Base-by-base conservation (phyloP, 2,888 invertebrate species). In the Xestia sexstrigata region DNA sequence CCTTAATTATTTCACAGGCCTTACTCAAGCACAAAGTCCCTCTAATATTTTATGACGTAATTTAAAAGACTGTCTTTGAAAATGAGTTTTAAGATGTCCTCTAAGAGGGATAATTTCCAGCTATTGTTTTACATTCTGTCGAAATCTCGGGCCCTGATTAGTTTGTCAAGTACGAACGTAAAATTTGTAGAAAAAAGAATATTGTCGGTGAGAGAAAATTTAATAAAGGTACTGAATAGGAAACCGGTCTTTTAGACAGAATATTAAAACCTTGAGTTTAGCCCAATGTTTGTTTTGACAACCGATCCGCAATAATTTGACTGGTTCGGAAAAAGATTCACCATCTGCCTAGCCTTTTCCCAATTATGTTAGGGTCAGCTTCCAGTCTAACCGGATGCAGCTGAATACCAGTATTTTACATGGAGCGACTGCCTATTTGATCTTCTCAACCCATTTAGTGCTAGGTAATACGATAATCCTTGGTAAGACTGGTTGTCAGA, bases 1-100 rank as follows among this genome's bases (percentile, higher is more conserved):
- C 93, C 93, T 94, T 95, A 95, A 95, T 95, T 95, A 95, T 95
- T 95, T 94, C 93, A 90, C 92, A 93, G 91, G 91, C 93, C 93
- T 93, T 91, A 91, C 89, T 90, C 90, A 88, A 92, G 91, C 92
- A 91, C 91, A 91, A 93, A 93, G 92, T 90, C 93, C 86, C 90
- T 89, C 93, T 94, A 93, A 95, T 95, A 94, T 94, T 95, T 95
- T 93, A 95, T 93, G 92, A 92, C 89, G 93, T 93, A 94, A 94
- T 94, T 93, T 94, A 94, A 94, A 93, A 93, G 91, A 91, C 90
- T 92, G 91, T 90, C 92, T 91, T 92, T 90, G 90, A 90, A 92
- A 90, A 92, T 90, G 90, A 92, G 89, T 90, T 90, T 91, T 93
- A 90, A 91, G 91, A 90, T 90, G 89, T 90, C 85, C 88, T 91